These are phyloP conservation scores for Zenarchopterus dispar DNA, from an alignment of 2,797 vertebrate species.

Conservation along the genomic window DNA sequence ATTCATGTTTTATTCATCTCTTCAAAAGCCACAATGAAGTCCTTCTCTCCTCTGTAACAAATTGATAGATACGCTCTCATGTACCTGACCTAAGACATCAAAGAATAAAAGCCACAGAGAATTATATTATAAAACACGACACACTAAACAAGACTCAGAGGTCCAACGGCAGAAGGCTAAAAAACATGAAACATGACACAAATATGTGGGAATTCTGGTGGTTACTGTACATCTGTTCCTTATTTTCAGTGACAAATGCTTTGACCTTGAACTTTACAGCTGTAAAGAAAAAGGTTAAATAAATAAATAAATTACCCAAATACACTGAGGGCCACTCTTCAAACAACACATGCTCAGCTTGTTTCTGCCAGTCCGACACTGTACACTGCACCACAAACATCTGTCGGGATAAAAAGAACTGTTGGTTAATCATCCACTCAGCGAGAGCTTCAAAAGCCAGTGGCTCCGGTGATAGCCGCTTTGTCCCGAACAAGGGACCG, in stretches of 20 bases:
- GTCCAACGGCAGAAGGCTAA: background rate
- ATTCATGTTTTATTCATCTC: too few relatives aligned
- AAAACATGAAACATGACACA: background rate
- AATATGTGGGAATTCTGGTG: too few relatives aligned
- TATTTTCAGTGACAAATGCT: background rate
- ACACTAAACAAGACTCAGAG: too few relatives aligned
- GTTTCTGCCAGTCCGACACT: slow-evolving; percentile 26
- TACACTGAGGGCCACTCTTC: slow-evolving; percentile 13
- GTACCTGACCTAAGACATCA: background rate
- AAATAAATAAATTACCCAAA: background rate
- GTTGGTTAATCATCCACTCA: slow-evolving; percentile 49
- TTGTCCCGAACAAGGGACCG: slow-evolving; percentile 52
- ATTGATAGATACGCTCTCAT: too few relatives aligned
- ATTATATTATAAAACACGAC: too few relatives aligned
- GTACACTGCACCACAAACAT: slow-evolving; percentile 40
- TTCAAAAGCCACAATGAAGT: too few relatives aligned
- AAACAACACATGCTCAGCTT: slow-evolving; percentile 34
- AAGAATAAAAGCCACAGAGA: background rate
- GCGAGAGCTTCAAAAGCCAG: slow-evolving; percentile 39
- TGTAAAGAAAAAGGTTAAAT: background rate
- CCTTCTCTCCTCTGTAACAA: too few relatives aligned
- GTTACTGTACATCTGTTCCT: too few relatives aligned
- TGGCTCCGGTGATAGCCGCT: slow-evolving; percentile 31
- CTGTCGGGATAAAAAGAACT: slow-evolving; percentile 40
- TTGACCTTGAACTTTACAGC: slow-evolving; percentile 29